Conservation (phyloP, 30 jellyfish, hydroid and myxozoan genomes). For the Chironex yamaguchii region DNA sequence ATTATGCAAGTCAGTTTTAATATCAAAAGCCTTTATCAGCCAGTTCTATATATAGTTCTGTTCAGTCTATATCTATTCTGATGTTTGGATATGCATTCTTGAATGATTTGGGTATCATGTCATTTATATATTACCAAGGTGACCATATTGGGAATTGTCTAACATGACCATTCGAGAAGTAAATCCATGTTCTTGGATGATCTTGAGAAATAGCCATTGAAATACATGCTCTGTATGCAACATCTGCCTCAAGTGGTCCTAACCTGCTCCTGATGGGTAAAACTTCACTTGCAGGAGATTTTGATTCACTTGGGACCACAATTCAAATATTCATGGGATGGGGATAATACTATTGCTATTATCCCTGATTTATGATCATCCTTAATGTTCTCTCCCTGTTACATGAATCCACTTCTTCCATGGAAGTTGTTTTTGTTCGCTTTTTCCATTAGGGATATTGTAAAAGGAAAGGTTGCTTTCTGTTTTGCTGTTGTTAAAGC, state of each 20-base stretch:
- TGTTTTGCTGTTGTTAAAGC: conserved; percentile 32
- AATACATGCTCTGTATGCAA: conserved; percentile 42
- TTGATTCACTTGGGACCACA: not conserved
- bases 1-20: no score
- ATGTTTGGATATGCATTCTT: conserved; percentile 50
- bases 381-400: conserved; percentile 26
- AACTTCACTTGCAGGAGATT: no score
- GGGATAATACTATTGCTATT: not conserved
- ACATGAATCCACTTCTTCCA: conserved; percentile 31
- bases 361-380: conserved; percentile 5
- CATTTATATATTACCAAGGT: conserved; percentile 22
- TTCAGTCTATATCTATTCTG: conserved; percentile 67
- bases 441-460: conserved; percentile 13
- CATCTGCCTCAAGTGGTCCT: conserved; percentile 59
- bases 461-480: conserved; percentile 3
- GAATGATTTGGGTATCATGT: conserved; percentile 71
- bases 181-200: conserved; percentile 56
- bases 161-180: conserved; percentile 24
- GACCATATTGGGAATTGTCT: conserved; percentile 67
- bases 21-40: conserved; percentile 82
- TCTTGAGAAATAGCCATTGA: conserved; percentile 24
- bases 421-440: not conserved
- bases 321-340: not conserved
- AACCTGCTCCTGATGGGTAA: conserved; percentile 45
- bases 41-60: conserved; percentile 76